Base-by-base conservation (phyloP, 2,888 invertebrate species). In the Bedellia somnulentella region DNA sequence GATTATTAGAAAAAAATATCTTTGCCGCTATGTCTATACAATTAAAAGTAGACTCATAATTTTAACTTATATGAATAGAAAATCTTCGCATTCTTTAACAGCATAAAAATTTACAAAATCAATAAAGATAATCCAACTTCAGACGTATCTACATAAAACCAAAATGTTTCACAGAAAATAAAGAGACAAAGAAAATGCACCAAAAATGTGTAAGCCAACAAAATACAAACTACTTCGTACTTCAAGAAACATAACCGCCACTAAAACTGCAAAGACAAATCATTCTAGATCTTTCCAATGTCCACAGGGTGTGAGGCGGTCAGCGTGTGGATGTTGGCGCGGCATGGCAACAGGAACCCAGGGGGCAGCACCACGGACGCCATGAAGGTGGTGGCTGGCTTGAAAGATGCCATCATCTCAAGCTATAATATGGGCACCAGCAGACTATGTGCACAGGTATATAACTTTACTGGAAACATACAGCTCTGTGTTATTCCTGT, bases 331-430 rank as follows among this genome's bases (percentile, higher is more conserved):
- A 78, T 83, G 25, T 44, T 86, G 9, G 78, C 80, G 37, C 73
- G 87, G 2, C 86, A 88, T 43, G 89, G 88, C 3, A 83, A 87
- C 23, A 70, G 84, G 29, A 75, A 83, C 42, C 86, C 89, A 0
- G 68, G 78, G 1, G 46, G 42, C n/a, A 53, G 54, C 3, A 78
- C 75, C 18, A 82, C 85, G 1, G 42, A 47, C 3, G 60, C 57
- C 11, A 73, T 87, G 32, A 60, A 67, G 16, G 48, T 63, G n/a
- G 56, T 87, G 8, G 66, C 76, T 1, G 62, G 62, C 6, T 54
- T 87, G 4, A 77, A 66, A 30, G 77, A 81, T 24, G 78, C 81
- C 40, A 82, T 89, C 37, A 45, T 85, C 0, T 58, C 67, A 11
- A 86, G 86, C 45, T 83, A 83, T 46, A 79, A 81, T 9, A 56